Conservation (phyloP, 2,797 vertebrate species). For the Sebastes baramenuke region DNA sequence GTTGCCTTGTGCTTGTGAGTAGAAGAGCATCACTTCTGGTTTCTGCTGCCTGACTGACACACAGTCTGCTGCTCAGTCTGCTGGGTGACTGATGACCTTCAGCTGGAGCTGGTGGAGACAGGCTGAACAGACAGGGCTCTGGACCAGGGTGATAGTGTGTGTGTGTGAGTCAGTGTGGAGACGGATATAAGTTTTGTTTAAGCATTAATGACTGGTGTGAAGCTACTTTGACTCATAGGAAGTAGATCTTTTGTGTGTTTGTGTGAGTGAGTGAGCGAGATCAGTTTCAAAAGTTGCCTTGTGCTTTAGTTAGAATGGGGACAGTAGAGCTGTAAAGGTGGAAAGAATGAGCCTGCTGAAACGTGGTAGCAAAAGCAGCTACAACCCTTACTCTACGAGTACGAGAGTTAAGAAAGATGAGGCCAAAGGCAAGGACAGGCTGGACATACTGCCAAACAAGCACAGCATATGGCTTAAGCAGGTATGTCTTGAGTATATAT, state of each 20-base stretch:
- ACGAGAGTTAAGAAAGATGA: constrained; percentile 75
- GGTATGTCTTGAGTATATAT: constrained; percentile 73
- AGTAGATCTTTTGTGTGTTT: neutral
- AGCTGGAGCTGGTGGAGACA: constrained; percentile 16
- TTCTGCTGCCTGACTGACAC: too few species aligned
- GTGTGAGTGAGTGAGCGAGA: neutral
- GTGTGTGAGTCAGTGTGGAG: neutral
- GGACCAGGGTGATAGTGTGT: neutral
- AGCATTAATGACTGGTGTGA: neutral
- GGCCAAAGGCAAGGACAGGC: constrained; percentile 48
- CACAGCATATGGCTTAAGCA: constrained; percentile 83
- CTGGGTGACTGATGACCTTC: constrained; percentile 41
- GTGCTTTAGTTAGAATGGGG: constrained; percentile 21
- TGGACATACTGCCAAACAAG: constrained; percentile 83
- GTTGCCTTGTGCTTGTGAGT: neutral
- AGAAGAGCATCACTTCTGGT: too few species aligned
- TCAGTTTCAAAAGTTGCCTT: neutral
- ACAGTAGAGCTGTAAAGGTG: neutral
- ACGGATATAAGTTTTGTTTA: neutral
- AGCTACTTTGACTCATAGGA: constrained; percentile 8
- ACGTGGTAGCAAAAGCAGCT: constrained; percentile 22
- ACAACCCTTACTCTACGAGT: constrained; percentile 74
- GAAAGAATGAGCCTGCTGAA: constrained; percentile 78
- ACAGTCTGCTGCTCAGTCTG: neutral
- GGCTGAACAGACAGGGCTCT: neutral